Conservation (phyloP, 2,888 invertebrate species). For the Trypoxylon attenuatum region DNA sequence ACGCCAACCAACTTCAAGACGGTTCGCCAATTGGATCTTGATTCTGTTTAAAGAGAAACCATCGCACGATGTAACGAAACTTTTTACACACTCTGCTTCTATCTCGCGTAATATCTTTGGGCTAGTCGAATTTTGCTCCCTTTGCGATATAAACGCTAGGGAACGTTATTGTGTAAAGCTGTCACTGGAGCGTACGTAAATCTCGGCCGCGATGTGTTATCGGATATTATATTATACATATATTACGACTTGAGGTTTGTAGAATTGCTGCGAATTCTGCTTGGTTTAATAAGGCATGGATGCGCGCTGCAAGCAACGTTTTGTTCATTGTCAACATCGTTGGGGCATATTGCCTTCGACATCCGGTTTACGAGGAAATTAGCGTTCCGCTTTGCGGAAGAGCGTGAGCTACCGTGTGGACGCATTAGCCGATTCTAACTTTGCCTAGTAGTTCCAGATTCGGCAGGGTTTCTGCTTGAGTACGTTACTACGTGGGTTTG, state of each 20-base stretch:
- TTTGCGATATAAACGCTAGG: conserved; percentile 11
- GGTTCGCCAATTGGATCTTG: conserved; percentile 29
- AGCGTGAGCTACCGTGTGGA: conserved; percentile 3
- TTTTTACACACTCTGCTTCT: not conserved
- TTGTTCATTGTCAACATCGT: conserved; percentile 27
- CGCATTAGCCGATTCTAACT: conserved; percentile 27
- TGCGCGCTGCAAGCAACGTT: conserved; percentile 21
- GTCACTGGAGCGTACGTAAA: no score
- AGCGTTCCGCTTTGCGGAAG: conserved; percentile 22
- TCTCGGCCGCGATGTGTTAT: no score
- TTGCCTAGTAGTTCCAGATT: conserved; percentile 14
- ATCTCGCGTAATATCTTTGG: not conserved
- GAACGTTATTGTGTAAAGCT: no score
- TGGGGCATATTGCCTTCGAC: conserved; percentile 27
- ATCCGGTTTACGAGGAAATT: conserved; percentile 35
- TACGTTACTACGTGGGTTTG: no score
- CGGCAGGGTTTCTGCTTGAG: no score
- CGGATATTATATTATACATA: no score
- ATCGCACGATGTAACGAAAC: not conserved
- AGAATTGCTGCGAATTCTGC: conserved; percentile 3
- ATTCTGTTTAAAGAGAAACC: conserved; percentile 31
- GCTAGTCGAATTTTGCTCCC: conserved; percentile 3
- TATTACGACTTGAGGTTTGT: no score
- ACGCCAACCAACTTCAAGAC: conserved; percentile 45
- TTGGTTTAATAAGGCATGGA: conserved; percentile 31